These are phyloP conservation scores for Chaitophorus viminalis DNA, from an alignment of 2,888 invertebrate species.

Conservation along the genomic window DNA sequence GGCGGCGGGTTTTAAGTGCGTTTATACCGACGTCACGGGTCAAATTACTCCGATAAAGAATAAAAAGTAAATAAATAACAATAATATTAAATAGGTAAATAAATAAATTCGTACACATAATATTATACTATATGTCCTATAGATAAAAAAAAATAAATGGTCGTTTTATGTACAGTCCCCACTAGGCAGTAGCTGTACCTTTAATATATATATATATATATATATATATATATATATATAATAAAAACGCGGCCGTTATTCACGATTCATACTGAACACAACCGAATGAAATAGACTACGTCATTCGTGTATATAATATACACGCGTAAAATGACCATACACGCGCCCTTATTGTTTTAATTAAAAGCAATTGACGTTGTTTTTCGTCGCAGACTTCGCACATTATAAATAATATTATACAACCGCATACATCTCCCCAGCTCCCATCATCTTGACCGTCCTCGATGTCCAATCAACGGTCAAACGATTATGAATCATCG, in stretches of 20 bases:
- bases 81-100: neutral
- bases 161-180: too few species aligned
- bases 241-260: neutral
- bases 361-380: constrained; percentile 50
- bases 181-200: too few species aligned
- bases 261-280: neutral
- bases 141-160: neutral
- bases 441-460: neutral
- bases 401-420: neutral
- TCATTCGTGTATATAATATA: constrained; percentile 9
- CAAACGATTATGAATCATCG: constrained; percentile 9
- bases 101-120: too few species aligned
- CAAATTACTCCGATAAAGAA: constrained; percentile 1
- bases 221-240: too few species aligned
- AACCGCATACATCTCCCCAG: neutral
- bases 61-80: neutral
- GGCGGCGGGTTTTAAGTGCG: constrained; percentile 16
- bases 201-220: too few species aligned
- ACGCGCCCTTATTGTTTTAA: constrained; percentile 49
- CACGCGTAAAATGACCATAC: neutral
- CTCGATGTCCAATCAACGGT: neutral
- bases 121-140: neutral
- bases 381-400: constrained; percentile 5
- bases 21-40: constrained; percentile 24
- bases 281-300: constrained; percentile 13